Base-by-base conservation (phyloP, 2,888 invertebrate genomes). In the Eupithecia subfuscata region DNA sequence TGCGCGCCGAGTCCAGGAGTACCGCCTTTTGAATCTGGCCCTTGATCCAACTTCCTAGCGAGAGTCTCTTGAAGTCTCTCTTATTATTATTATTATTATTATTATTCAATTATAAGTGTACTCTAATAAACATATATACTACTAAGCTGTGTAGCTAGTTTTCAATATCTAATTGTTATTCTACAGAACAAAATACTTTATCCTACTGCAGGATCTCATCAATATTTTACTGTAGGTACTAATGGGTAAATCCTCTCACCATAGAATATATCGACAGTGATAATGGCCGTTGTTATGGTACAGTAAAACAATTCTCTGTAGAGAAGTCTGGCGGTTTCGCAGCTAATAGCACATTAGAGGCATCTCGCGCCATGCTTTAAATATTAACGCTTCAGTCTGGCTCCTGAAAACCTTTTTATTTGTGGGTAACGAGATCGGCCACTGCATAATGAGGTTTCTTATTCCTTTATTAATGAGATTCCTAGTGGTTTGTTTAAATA, bases 321-420 rank as follows among this genome's bases (percentile, higher is more conserved):
- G 86, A 86, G 84, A 71, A 74, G 70, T 70, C 76, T 84, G 83
- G 87, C 84, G 87, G 88, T 85, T 87, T 81, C 82, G 84, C 81
- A 80, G 87, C 88, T 90, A 91, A 92, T 90, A 91, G 91, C 90
- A 89, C 91, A 92, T 92, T 91, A 92, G 90, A 90, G 87, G 88
- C 88, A 90, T 89, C 88, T 71, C 83, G 81, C 85, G 82, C 85
- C 86, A 84, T 86, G 87, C 86, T 90, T 92, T 90, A 90, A 92
- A 92, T 92, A 92, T 92, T 92, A 90, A 92, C 89, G 89, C 88
- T 84, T 76, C 76, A 79, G 85, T 84, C 87, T 82, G 85, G 85
- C 88, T 82, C 84, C 85, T 83, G 87, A 85, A 90, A 91, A 89
- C 84, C 88, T 88, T 91, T 91, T 92, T 92, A 91, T 91, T 92